Evolutionary conservation across 2,888 invertebrate species (phyloP).

Genomic region (Merodon equestris): DNA sequence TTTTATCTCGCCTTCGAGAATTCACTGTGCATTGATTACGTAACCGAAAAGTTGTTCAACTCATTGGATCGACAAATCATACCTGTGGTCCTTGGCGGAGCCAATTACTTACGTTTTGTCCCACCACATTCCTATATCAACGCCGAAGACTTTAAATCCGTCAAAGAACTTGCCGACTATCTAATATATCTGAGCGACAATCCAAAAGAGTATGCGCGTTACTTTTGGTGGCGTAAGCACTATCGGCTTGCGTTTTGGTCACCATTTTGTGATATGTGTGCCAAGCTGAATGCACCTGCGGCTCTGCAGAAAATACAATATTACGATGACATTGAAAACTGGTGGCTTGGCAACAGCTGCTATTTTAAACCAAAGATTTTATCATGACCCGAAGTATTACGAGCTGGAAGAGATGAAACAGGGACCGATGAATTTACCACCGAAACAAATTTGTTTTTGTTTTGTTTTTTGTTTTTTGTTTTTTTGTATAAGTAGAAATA

Average conservation of each 20-base stretch:
- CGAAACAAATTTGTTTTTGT: background rate
- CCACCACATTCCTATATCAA: conserved; percentile 84
- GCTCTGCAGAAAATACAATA: conserved; percentile 71
- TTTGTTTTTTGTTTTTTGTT: conserved; percentile 4
- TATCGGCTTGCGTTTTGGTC: conserved; percentile 78
- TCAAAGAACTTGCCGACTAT: conserved; percentile 81
- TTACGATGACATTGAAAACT: conserved; percentile 74
- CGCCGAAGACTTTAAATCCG: conserved; percentile 82
- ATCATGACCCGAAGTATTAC: conserved; percentile 61
- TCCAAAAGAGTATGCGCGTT: conserved; percentile 82
- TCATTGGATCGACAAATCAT: conserved; percentile 79
- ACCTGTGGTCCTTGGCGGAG: conserved; percentile 85
- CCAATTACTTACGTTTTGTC: conserved; percentile 81
- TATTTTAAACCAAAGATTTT: conserved; percentile 72
- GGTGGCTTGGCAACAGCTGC: conserved; percentile 76
- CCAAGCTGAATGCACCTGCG: conserved; percentile 72
- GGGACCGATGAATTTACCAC: background rate
- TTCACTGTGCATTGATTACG: conserved; percentile 84
- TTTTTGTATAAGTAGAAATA: background rate
- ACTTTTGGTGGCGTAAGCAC: conserved; percentile 83
- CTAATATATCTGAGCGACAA: conserved; percentile 78
- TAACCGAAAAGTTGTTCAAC: conserved; percentile 82
- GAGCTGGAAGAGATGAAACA: too few species aligned
- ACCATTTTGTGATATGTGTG: conserved; percentile 76
- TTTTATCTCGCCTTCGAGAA: conserved; percentile 86